phyloP scores from a whole-genome alignment of 2,797 vertebrate genomes.

The Takifugu rubripes region DNA sequence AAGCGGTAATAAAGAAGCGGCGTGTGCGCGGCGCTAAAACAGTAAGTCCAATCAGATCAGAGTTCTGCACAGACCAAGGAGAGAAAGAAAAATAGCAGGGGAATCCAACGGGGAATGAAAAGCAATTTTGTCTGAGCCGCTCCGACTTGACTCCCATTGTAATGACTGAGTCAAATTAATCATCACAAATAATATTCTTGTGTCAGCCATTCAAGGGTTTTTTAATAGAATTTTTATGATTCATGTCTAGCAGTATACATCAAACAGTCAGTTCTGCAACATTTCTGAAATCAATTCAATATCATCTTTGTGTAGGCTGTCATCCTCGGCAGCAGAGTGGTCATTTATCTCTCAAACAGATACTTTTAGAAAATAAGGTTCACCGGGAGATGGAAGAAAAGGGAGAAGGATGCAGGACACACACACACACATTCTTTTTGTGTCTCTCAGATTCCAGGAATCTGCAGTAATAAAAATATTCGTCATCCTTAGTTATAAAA shows the following conservation, averaged over 20 bases:
- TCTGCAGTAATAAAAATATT: too few species aligned
- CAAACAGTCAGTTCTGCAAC: constrained; percentile 86
- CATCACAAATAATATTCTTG: constrained; percentile 91
- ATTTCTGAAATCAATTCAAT: constrained; percentile 92
- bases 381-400: constrained; percentile 52
- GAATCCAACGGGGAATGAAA: constrained; percentile 89
- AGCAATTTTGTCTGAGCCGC: constrained; percentile 86
- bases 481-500: too few species aligned
- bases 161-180: constrained; percentile 95
- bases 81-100: constrained; percentile 68
- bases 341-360: constrained; percentile 85
- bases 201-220: constrained; percentile 89
- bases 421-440: constrained; percentile 39
- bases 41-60: constrained; percentile 67
- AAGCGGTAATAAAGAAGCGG: constrained; percentile 47
- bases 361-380: constrained; percentile 78
- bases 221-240: constrained; percentile 98
- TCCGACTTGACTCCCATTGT: constrained; percentile 89
- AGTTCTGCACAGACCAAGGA: constrained; percentile 51
- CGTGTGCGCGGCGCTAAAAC: constrained; percentile 46
- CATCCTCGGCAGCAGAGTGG: constrained; percentile 75
- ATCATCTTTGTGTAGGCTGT: constrained; percentile 88
- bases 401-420: constrained; percentile 60
- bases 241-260: constrained; percentile 86
- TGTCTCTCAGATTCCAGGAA: constrained; percentile 17